Evolutionary conservation across 2,888 invertebrate genomes (phyloP).

Genomic region (Oeneis ivallda): DNA sequence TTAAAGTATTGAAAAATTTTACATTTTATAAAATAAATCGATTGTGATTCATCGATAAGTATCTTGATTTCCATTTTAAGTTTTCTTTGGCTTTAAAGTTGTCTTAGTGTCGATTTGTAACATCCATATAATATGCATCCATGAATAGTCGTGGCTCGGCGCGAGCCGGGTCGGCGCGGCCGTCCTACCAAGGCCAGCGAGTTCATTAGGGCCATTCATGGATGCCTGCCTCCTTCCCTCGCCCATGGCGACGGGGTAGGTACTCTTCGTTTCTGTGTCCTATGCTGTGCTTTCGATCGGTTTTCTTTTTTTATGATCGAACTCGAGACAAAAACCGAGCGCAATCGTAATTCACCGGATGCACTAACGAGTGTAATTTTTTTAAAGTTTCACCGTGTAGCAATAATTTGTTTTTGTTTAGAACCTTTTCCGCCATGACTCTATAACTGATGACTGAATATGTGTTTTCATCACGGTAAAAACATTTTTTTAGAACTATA

Average conservation of each 20-base stretch:
- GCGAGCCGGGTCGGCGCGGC: slow-evolving; percentile 53
- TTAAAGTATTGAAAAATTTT: neutral
- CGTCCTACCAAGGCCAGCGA: slow-evolving; percentile 74
- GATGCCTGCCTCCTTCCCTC: slow-evolving; percentile 65
- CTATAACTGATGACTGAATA: slow-evolving; percentile 24
- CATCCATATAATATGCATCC: slow-evolving; percentile 38
- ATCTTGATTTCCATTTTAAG: slow-evolving; percentile 11
- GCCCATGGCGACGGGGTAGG: slow-evolving; percentile 69
- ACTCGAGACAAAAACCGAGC: slow-evolving; percentile 63
- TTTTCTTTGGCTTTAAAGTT: slow-evolving; percentile 10
- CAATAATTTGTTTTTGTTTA: slow-evolving; percentile 69
- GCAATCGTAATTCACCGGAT: slow-evolving; percentile 78
- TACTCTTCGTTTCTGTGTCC: slow-evolving; percentile 67
- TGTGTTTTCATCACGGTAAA: slow-evolving; percentile 8
- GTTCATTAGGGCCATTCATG: slow-evolving; percentile 81
- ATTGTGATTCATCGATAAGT: slow-evolving; percentile 11
- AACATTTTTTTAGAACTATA: slow-evolving; percentile 20
- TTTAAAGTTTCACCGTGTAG: slow-evolving; percentile 60
- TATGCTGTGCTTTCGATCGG: slow-evolving; percentile 70
- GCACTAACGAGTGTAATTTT: slow-evolving; percentile 78
- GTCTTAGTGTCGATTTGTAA: slow-evolving; percentile 37
- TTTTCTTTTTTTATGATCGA: slow-evolving; percentile 63
- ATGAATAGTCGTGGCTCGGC: slow-evolving; percentile 42
- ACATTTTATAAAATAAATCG: neutral
- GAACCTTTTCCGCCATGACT: slow-evolving; percentile 59